Evolutionary conservation across 1,140 invertebrate species (phyloP).

Genomic region (Mactra quadrangularis): DNA sequence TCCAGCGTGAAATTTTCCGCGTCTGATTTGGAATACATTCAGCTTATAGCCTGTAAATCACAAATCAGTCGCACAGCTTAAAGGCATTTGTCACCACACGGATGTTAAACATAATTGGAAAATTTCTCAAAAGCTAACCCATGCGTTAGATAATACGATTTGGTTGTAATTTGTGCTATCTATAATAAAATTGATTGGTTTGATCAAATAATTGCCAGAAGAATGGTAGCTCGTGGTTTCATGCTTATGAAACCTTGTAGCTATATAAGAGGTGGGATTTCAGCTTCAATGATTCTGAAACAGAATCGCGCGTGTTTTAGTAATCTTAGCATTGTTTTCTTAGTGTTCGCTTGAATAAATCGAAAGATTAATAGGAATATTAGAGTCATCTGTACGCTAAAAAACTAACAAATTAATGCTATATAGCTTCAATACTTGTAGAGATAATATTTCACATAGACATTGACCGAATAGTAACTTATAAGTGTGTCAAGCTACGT

Average conservation of each 20-base stretch:
- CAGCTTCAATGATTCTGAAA: background rate
- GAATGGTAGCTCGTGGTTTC: background rate
- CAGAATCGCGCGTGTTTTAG: background rate
- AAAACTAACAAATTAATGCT: no score
- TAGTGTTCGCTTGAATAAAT: background rate
- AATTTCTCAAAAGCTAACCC: constrained; percentile 28
- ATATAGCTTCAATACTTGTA: no score
- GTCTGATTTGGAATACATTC: constrained; percentile 21
- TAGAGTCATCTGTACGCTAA: no score
- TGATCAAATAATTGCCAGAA: constrained; percentile 44
- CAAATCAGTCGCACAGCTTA: constrained; percentile 34
- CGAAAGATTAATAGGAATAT: background rate
- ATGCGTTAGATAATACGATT: constrained; percentile 53
- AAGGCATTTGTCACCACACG: constrained; percentile 38
- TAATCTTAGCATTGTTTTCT: background rate
- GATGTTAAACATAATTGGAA: constrained; percentile 49
- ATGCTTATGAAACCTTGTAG: background rate
- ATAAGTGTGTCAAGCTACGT: no score
- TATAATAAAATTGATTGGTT: constrained; percentile 47
- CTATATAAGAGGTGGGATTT: background rate
- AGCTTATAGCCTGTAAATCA: constrained; percentile 50
- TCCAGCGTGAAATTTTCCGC: constrained; percentile 43
- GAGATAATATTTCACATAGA: no score
- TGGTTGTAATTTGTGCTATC: constrained; percentile 49
- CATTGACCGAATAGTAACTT: no score